Evolutionary conservation across 2,113 vertebrate species (phyloP).

Genomic region (Halcyon senegalensis): DNA sequence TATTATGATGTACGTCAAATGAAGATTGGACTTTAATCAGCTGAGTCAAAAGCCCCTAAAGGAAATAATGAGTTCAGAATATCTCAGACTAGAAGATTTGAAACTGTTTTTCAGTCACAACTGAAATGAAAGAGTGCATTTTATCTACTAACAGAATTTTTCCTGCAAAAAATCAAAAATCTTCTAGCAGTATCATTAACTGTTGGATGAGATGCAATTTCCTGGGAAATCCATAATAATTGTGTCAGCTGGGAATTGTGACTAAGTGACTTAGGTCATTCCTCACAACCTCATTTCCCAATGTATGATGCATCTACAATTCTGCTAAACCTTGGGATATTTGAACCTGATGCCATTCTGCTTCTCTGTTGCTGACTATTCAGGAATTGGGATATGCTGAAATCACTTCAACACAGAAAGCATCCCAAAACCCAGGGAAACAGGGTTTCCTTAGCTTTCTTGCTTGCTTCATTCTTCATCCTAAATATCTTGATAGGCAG

Average conservation of each 20-base stretch:
- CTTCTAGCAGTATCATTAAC: background rate
- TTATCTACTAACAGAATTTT: background rate
- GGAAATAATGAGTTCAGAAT: background rate
- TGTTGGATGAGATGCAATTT: background rate
- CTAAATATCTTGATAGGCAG: background rate
- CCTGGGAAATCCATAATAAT: background rate
- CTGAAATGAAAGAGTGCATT: background rate
- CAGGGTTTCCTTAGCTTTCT: fast-evolving
- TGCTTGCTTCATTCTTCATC: background rate
- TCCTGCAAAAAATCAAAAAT: background rate
- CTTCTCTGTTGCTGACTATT: background rate
- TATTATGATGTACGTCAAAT: background rate
- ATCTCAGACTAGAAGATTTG: background rate
- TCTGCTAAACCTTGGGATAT: background rate
- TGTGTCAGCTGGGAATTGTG: background rate
- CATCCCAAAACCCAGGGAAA: background rate
- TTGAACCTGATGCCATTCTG: background rate
- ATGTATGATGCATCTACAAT: background rate
- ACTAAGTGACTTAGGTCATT: background rate
- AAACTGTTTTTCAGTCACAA: background rate
- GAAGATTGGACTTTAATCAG: background rate
- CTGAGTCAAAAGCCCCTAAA: background rate
- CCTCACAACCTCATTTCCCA: background rate
- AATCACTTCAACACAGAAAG: background rate
- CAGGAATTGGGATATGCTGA: background rate